These are phyloP conservation scores for Seladonia tumulorum DNA, from an alignment of 2,888 invertebrate species.

Conservation along the genomic window DNA sequence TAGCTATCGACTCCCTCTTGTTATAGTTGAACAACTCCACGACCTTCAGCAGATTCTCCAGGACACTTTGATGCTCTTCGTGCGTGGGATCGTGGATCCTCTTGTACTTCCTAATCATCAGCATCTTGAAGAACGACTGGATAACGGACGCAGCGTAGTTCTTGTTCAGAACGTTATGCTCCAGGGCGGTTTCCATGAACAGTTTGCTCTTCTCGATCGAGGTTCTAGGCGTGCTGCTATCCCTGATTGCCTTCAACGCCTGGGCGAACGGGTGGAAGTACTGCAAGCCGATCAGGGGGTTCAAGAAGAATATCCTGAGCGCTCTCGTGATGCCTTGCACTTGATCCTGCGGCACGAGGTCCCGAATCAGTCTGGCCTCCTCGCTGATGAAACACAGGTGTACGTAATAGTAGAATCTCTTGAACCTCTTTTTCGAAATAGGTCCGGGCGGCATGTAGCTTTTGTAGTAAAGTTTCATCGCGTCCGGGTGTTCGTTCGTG, in stretches of 20 bases:
- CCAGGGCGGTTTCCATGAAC: background rate
- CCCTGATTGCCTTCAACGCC: background rate
- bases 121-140: conserved; percentile 73
- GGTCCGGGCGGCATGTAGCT: conserved; percentile 67
- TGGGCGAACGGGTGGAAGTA: background rate
- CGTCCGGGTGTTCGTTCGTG: conserved; percentile 35
- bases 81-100: conserved; percentile 64
- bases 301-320: conserved; percentile 71
- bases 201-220: background rate
- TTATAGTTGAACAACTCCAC: conserved; percentile 62
- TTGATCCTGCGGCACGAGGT: conserved; percentile 30
- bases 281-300: conserved; percentile 56
- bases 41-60: conserved; percentile 55
- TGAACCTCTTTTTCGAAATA: background rate
- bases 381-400: conserved; percentile 67
- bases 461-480: conserved; percentile 62
- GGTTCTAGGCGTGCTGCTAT: background rate
- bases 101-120: conserved; percentile 61
- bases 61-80: conserved; percentile 52
- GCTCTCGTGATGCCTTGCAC: conserved; percentile 43
- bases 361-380: conserved; percentile 43
- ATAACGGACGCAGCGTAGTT: conserved; percentile 61
- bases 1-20: conserved; percentile 49
- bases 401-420: conserved; percentile 44
- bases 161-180: background rate